Percentiles rank a stretch among this genome's conserved stretches.
Conservation (phyloP, 2,797 vertebrate genomes). For the Syndactyla subalaris region DNA sequence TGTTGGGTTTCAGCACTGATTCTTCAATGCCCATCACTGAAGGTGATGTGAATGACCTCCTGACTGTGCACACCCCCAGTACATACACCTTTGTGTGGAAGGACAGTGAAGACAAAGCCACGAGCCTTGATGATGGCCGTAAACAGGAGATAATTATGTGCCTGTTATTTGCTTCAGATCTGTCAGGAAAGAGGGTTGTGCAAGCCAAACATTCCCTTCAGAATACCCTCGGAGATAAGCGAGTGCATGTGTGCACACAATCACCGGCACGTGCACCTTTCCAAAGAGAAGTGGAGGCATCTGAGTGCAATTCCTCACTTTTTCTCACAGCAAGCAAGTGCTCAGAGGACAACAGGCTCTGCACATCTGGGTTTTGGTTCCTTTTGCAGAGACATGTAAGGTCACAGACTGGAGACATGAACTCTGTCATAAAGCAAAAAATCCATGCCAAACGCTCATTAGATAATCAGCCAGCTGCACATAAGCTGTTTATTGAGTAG, state of each 20-base stretch:
- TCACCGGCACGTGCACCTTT: not conserved
- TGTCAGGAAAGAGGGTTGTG: not conserved
- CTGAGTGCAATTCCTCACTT: not conserved
- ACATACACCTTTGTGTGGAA: rapidly evolving
- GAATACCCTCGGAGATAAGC: not conserved
- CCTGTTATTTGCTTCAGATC: not conserved
- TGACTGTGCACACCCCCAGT: not conserved
- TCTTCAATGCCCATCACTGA: not conserved
- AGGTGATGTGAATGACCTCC: rapidly evolving
- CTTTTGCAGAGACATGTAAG: not conserved
- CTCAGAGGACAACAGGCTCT: not conserved
- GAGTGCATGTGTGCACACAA: rapidly evolving
- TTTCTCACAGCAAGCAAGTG: not conserved
- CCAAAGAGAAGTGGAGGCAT: not conserved
- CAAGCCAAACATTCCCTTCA: not conserved
- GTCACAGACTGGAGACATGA: not conserved
- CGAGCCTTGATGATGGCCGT: not conserved
- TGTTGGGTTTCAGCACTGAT: not conserved
- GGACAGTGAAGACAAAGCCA: not conserved
- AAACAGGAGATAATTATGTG: not conserved
- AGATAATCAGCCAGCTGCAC: not conserved
- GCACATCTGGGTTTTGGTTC: not conserved
- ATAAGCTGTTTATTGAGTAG: not conserved
- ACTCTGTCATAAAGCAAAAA: not conserved
- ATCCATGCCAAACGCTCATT: not conserved